Conservation (phyloP, 2,888 invertebrate species). For the Hemaris fuciformis region DNA sequence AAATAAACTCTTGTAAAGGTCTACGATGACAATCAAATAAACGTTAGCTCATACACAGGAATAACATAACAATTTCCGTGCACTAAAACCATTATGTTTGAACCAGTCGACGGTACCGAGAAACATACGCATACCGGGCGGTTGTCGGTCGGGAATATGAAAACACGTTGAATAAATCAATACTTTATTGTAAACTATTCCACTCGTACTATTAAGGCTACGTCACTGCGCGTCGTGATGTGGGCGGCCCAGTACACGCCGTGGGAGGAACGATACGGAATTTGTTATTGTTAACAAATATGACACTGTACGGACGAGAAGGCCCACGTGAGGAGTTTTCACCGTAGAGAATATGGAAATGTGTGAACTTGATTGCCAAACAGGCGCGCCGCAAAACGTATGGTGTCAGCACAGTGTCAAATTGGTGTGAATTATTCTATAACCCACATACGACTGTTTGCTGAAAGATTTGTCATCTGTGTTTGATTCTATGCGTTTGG, state of each 20-base stretch:
- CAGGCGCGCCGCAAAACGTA: background rate
- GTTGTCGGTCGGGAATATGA: conserved; percentile 35
- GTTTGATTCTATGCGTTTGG: background rate
- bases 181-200: conserved; percentile 57
- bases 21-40: background rate
- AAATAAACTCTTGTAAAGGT: background rate
- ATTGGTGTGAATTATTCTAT: background rate
- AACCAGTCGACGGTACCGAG: conserved; percentile 4
- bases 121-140: conserved; percentile 29
- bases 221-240: conserved; percentile 48
- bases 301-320: conserved; percentile 28
- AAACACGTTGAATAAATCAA: conserved; percentile 57
- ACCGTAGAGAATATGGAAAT: background rate
- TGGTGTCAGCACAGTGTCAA: background rate
- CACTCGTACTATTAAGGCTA: conserved; percentile 51
- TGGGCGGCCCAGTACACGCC: conserved; percentile 52
- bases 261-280: conserved; percentile 52
- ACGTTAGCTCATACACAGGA: background rate
- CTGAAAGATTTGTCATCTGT: background rate
- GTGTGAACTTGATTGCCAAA: background rate
- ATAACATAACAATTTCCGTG: conserved; percentile 4
- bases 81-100: conserved; percentile 4
- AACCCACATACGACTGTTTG: background rate
- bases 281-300: conserved; percentile 53
- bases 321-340: conserved; percentile 11